Base-by-base conservation (phyloP, 23 tunicate species). In the Ciona savignyi region DNA sequence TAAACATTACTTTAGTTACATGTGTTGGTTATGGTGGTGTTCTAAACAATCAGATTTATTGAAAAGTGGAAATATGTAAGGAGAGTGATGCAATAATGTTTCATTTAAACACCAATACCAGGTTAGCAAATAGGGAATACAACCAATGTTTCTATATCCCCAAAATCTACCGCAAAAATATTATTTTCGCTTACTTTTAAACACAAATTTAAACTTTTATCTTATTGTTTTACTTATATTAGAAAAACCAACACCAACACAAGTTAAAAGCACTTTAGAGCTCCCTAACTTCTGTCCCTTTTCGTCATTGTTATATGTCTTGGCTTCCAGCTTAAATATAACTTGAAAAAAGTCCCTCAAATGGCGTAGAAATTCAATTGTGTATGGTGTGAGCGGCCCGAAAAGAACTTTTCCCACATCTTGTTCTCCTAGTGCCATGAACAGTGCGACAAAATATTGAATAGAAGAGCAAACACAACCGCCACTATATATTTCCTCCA, bases 191-290 rank as follows among this genome's bases (percentile, higher is more conserved):
- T n/a, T n/a, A n/a, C n/a, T n/a, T n/a, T n/a, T n/a, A n/a, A n/a
- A n/a, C n/a, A n/a, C n/a, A n/a, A n/a, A n/a, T n/a, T n/a, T n/a
- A n/a, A n/a, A 42, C 4, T 28, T 29, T 84, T 80, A 92, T 76
- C 90, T 60, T 6, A 66, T 80, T 30, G 81, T 63, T 71, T 85
- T 92, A 63, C 77, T 85, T 34, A 94, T 74, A 72, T 94, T 94
- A 4, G 81, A 83, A 75, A 70, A 87, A 3, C 90, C 95, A 33
- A 94, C 85, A 33, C 99, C 99, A 75, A 83, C 89, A 69, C 95
- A 87, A 71, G 95, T 94, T 66, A 94, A 30, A 31, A 88, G 25
- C 27, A 94, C 99, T 79, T 88, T 89, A 25, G 81, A 32, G 22
- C 74, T 73, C 1, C 95, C 99, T 28, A 56, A 28, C 65, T 74